phyloP scores from a whole-genome alignment of 2,113 vertebrate genomes.

The Oxyruncus cristatus region DNA sequence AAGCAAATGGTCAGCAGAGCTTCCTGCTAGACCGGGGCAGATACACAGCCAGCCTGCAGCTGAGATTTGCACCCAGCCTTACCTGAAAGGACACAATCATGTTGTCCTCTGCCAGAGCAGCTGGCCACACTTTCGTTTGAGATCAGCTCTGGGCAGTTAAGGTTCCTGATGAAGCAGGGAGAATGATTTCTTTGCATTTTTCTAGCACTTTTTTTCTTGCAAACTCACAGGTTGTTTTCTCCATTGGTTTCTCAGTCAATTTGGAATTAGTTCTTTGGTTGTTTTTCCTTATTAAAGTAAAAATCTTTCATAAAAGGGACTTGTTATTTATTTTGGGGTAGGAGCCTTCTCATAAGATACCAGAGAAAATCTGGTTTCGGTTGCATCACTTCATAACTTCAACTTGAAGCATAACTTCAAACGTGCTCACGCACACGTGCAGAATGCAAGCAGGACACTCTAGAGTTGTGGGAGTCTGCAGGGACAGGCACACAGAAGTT shows the following conservation, averaged over 20 bases:
- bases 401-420: accelerated
- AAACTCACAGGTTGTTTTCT: neutral
- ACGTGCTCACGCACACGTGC: neutral
- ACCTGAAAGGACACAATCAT: accelerated
- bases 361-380: neutral
- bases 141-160: neutral
- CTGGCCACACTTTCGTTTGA: neutral
- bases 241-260: neutral
- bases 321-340: neutral
- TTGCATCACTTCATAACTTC: no score
- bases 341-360: neutral
- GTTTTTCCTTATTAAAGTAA: neutral
- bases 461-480: neutral
- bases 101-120: neutral
- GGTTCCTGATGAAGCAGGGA: neutral
- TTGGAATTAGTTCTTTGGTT: neutral
- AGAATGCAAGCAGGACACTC: neutral
- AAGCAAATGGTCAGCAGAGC: neutral
- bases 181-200: neutral
- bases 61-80: neutral
- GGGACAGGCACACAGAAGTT: neutral
- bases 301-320: neutral
- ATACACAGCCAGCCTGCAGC: neutral
- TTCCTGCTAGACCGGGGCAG: neutral
- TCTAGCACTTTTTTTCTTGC: neutral